phyloP scores from a whole-genome alignment of 2,797 vertebrate genomes.

The Leptatherina wallacei region DNA sequence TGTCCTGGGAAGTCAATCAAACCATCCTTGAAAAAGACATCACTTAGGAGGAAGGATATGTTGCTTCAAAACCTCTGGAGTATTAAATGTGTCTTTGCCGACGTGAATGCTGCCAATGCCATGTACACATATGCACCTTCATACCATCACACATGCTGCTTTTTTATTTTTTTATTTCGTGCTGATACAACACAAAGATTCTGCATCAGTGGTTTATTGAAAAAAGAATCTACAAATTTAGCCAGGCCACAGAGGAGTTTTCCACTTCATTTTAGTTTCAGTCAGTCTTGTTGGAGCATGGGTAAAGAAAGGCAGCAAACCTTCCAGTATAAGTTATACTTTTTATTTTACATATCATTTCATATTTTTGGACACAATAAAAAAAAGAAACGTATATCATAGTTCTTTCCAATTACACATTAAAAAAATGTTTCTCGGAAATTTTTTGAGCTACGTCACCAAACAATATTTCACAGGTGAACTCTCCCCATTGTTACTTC shows the following conservation, averaged over 20 bases:
- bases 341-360: neutral
- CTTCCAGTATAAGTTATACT: neutral
- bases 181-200: neutral
- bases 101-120: neutral
- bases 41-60: neutral
- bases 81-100: neutral
- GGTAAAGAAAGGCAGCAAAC: neutral
- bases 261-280: neutral
- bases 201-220: neutral
- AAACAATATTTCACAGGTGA: no score
- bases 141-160: neutral
- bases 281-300: neutral
- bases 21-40: no score
- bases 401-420: no score
- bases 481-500: neutral
- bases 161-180: neutral
- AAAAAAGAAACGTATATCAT: no score
- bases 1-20: no score
- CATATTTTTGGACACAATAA: no score
- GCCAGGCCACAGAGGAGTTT: neutral
- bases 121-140: neutral
- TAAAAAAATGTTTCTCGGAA: no score
- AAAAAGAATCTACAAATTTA: neutral
- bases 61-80: neutral
- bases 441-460: no score